Conservation (phyloP, 2,797 vertebrate species). For the Margarornis squamiger region DNA sequence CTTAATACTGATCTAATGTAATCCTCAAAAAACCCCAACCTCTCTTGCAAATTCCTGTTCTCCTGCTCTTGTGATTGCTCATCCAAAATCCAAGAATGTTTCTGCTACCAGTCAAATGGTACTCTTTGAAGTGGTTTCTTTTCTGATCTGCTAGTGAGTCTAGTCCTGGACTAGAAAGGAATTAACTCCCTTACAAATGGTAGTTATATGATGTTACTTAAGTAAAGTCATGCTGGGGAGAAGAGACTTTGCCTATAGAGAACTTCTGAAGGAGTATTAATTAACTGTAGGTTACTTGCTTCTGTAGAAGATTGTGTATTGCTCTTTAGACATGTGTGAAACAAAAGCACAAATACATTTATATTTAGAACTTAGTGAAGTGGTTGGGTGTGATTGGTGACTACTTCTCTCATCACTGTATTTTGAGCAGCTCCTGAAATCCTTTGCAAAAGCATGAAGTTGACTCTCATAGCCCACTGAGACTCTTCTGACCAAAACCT, state of each 20-base stretch:
- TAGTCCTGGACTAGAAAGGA: neutral
- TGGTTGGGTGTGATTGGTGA: neutral
- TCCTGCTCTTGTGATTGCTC: neutral
- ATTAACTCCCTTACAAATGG: neutral
- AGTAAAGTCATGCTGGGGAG: neutral
- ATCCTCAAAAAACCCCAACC: neutral
- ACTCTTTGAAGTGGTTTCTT: neutral
- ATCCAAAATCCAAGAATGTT: neutral
- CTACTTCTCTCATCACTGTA: neutral
- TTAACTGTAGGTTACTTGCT: neutral
- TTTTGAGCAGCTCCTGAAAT: neutral
- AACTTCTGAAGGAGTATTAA: neutral
- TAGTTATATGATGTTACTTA: neutral
- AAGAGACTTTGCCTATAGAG: neutral
- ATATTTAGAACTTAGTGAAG: neutral
- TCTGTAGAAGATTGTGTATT: neutral
- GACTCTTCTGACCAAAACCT: neutral
- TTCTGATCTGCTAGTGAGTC: neutral
- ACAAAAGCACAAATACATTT: neutral
- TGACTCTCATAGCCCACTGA: neutral
- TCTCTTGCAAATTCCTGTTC: neutral
- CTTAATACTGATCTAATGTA: neutral
- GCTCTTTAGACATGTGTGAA: neutral
- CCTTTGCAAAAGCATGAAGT: neutral
- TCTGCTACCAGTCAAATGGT: neutral